These are phyloP conservation scores for Stenchaetothrips biformis DNA, from an alignment of 2,888 invertebrate genomes.

Conservation along the genomic window DNA sequence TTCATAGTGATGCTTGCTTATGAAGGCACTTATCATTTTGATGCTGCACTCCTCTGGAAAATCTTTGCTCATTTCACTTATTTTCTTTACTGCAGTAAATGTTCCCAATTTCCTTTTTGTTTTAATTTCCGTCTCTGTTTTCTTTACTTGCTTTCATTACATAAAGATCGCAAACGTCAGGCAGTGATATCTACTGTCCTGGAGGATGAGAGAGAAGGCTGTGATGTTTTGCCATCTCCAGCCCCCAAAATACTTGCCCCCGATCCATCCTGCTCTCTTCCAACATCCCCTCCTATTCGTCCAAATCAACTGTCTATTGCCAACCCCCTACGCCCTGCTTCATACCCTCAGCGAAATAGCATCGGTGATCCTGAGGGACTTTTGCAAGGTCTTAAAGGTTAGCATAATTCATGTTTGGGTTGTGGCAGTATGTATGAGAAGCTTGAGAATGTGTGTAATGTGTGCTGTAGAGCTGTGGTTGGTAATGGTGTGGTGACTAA, in stretches of 20 bases:
- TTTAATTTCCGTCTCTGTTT: background rate
- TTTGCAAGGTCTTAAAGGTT: slow-evolving; percentile 15
- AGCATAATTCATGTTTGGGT: background rate
- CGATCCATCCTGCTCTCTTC: slow-evolving; percentile 1
- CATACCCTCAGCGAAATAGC: slow-evolving; percentile 20
- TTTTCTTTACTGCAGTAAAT: background rate
- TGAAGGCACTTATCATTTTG: background rate
- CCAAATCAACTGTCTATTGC: slow-evolving; percentile 36
- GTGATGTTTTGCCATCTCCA: slow-evolving; percentile 28
- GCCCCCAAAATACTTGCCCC: slow-evolving; percentile 30
- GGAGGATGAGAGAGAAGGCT: slow-evolving; percentile 31
- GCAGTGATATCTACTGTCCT: slow-evolving; percentile 24
- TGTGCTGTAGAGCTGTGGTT: background rate
- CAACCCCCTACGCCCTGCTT: slow-evolving; percentile 35
- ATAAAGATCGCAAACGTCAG: slow-evolving; percentile 1
- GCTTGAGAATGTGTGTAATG: no score
- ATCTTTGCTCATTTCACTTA: background rate
- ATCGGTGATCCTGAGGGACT: slow-evolving; percentile 16
- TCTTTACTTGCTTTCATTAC: background rate
- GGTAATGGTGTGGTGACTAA: background rate
- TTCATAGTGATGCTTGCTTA: background rate
- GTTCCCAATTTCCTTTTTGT: background rate
- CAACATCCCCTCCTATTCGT: slow-evolving; percentile 32
- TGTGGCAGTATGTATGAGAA: background rate
- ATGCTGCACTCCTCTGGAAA: background rate